Base-by-base conservation (phyloP, 2,797 vertebrate genomes). In the Mallotus villosus region DNA sequence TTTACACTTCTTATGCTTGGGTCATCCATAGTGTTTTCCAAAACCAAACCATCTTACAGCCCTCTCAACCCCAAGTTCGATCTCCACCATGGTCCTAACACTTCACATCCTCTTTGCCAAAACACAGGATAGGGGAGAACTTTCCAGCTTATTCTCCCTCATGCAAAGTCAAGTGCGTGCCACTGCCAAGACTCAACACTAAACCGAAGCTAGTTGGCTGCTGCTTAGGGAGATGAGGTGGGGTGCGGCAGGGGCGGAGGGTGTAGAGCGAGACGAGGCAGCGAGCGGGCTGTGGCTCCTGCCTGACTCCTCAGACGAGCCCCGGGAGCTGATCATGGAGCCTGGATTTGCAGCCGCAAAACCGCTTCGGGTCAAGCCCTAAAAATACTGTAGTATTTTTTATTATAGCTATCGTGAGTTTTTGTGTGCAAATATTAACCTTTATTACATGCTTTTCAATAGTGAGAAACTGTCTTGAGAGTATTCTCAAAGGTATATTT, bases 221-320 rank as follows among this genome's bases (percentile, higher is more conserved):
- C 25, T 7, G 24, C 9, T 27, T 67, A 46, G 27, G 46, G 64
- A 22, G 22, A 46, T 22, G 25, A 8, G 16, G 19, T 11, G 24
- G 58, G 9, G 21, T 46, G 41, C 41, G 41, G 41, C 9, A 46
- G 41, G 41, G 41, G 41, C 1, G 41, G 11, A 46, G 12, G 41
- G 41, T 8, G 34, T 9, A 14, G 29, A 49, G 6, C 6, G 25
- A 62, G 59, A 51, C 37, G 49, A 70, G 62, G 46, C 49, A 55
- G 17, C 32, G 70, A 46, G 41, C 41, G 70, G 70, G 22, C 32
- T 16, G 49, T 27, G 16, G 61, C 55, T 32, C 17, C 21, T 71
- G 49, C 32, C 53, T 57, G 27, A 11, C 62, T 64, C 25, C 19
- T 63, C 49, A 19, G n/a, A 53, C 16, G 25, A 55, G 9, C 70